Conservation (phyloP, 1,140 invertebrate genomes). For the Agrilus planipennis region DNA sequence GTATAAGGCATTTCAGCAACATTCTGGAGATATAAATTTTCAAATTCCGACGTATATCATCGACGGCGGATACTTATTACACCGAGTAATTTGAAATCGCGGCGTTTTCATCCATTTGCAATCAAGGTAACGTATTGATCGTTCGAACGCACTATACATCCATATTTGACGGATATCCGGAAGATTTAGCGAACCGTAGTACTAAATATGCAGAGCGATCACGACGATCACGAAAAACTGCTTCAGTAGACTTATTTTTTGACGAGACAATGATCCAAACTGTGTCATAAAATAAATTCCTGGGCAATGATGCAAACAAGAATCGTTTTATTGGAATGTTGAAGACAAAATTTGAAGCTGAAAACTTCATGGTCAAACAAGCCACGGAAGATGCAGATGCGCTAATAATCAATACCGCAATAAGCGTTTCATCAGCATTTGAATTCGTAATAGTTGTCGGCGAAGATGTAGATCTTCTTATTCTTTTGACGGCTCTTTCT, state of each 20-base stretch:
- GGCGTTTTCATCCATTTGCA: constrained; percentile 1
- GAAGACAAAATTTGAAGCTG: neutral
- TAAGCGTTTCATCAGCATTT: constrained; percentile 2
- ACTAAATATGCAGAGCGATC: constrained; percentile 1
- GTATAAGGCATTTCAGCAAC: neutral
- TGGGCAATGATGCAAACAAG: neutral
- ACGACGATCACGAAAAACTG: neutral
- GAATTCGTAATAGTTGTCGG: constrained; percentile 8
- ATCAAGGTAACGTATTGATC: neutral
- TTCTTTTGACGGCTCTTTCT: constrained; percentile 6
- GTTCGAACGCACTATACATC: neutral
- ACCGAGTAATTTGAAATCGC: too few species aligned
- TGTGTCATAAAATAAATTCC: neutral
- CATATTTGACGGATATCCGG: constrained; percentile 3
- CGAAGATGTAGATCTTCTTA: constrained; percentile 11
- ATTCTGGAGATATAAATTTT: too few species aligned
- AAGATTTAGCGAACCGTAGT: neutral
- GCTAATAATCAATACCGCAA: constrained; percentile 7
- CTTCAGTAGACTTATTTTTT: neutral
- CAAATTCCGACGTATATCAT: too few species aligned
- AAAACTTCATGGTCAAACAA: constrained; percentile 1
- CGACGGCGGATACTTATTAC: constrained; percentile 28
- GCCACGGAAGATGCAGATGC: constrained; percentile 10
- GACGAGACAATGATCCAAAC: neutral
- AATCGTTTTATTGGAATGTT: neutral